Percentiles rank a stretch among this genome's conserved stretches.
Conservation (phyloP, 2,113 vertebrate genomes). For the Cyprinus carpio region DNA sequence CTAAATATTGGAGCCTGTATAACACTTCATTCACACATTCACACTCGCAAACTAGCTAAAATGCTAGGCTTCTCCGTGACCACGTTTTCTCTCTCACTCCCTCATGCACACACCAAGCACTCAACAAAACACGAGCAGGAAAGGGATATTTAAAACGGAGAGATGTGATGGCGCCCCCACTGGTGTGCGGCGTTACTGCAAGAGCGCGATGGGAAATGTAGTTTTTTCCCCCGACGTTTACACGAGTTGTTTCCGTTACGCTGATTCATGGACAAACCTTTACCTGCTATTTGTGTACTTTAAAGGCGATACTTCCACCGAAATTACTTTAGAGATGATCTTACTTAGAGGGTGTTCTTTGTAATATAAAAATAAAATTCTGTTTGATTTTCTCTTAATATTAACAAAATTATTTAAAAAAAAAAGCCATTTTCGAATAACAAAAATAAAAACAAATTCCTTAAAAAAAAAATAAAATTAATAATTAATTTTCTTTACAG, state of each 20-base stretch:
- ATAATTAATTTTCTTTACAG: no score
- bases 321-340: not conserved
- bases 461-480: no score
- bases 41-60: conserved; percentile 45
- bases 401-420: no score
- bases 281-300: not conserved
- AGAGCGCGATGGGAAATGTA: conserved; percentile 43
- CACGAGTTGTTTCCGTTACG: not conserved
- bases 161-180: not conserved
- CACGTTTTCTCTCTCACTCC: conserved; percentile 33
- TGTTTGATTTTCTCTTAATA: no score
- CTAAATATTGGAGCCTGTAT: not conserved
- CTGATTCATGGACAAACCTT: not conserved
- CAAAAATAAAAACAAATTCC: no score
- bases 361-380: no score
- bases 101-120: conserved; percentile 48
- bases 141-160: conserved; percentile 45
- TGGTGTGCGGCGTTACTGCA: not conserved
- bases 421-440: no score
- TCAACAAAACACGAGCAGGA: conserved; percentile 40
- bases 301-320: not conserved
- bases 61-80: conserved; percentile 36
- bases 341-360: no score
- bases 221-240: conserved; percentile 5
- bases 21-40: conserved; percentile 43